Evolutionary conservation across 2,888 invertebrate species (phyloP), one percentile per base, ranked within the genome.

Genomic region (Eupsilia transversa): DNA sequence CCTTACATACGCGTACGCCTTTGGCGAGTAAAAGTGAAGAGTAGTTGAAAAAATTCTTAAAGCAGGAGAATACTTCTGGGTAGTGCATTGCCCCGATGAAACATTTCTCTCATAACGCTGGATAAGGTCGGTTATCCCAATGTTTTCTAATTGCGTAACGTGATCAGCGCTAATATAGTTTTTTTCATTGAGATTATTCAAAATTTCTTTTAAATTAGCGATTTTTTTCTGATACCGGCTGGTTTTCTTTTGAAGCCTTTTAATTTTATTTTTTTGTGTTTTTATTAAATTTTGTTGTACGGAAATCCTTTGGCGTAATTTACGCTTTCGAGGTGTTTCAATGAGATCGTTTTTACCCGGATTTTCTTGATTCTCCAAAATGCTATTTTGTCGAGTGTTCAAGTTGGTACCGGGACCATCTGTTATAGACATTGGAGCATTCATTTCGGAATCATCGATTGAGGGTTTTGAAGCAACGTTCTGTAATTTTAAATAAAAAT

Each of bases 251-350:
- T 35, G 59, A 35, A 41, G 23, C 33, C 60, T 61, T 33, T 43
- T 70, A 23, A 30, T 49, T 35, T 38, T 20, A 20, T 1, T 23
- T 61, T 46, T 59, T 59, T 33, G 59, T 14, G 20, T 59, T 59
- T 60, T 60, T 60, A 60, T 60, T 23, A 60, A 35, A 60, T 35
- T 23, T 23, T 35, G 5, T 60, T 60, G 59, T 60, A 23, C 35
- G 35, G 59, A 60, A 60, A 71, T 60, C 52, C 33, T 10, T 33
- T 30, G 30, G 23, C 70, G 60, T 46, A 67, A 52, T 67, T 67
- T 52, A 52, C 56, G 67, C 38, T 56, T 67, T 52, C 35, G 56
- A 52, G 54, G 52, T 67, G 54, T 38, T 67, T 67, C 67, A 9
- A 54, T 56, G 52, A 52, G 38, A 54, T 67, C 56, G 38, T 52